These are phyloP conservation scores for Petrosia ficiformis DNA, from an alignment of 37 sponge, comb jelly and placozoan species.

Conservation along the genomic window DNA sequence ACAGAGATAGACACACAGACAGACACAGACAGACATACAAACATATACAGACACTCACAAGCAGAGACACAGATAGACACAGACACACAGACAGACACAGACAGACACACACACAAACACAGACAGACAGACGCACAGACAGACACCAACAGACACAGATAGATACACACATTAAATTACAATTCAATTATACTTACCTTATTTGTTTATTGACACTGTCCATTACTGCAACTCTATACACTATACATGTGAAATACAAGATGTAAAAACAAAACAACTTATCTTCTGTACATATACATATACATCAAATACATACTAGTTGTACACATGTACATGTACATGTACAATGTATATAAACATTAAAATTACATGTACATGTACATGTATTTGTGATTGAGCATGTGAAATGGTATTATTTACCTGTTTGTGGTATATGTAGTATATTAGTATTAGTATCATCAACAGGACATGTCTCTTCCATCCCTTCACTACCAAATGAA, in stretches of 20 bases:
- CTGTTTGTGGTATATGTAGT: slow-evolving; percentile 41
- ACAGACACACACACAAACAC: not conserved
- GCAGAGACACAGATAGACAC: no score
- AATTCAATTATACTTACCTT: slow-evolving; percentile 18
- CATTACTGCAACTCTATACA: slow-evolving; percentile 62
- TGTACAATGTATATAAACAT: no score
- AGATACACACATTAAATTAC: no score
- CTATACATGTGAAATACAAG: slow-evolving; percentile 23
- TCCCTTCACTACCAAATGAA: slow-evolving; percentile 37
- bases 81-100: not conserved
- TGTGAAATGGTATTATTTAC: not conserved
- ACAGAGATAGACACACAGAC: no score
- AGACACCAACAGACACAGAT: slow-evolving; percentile 7
- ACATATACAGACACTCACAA: no score
- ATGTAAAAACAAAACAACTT: no score
- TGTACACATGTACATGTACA: no score
- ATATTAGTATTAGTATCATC: not conserved
- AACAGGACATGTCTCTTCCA: slow-evolving; percentile 10
- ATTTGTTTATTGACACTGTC: slow-evolving; percentile 41
- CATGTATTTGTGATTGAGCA: no score
- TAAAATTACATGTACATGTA: no score
- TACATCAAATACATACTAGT: no score
- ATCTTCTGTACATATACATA: no score
- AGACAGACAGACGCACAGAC: slow-evolving; percentile 11
- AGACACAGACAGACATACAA: no score